A percentile compares a stretch with the other conserved stretches of the same genome.
These are phyloP conservation scores for Chelonus formosanus DNA, from an alignment of 2,888 invertebrate genomes.

Conservation along the genomic window DNA sequence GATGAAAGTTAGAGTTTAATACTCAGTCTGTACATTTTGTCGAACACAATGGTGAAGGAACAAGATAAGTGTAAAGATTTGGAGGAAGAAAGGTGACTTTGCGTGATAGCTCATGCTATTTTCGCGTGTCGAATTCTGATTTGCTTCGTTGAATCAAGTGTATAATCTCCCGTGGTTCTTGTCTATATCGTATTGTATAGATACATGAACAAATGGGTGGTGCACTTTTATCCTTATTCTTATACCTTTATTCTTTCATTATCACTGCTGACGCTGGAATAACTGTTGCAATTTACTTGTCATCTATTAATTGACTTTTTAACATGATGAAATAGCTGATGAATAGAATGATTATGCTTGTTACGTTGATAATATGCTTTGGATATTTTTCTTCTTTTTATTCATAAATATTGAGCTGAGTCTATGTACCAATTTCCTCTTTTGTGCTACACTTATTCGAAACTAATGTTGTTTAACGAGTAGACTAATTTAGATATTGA, in stretches of 20 bases:
- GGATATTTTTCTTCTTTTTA: neutral
- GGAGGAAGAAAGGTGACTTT: conserved; percentile 50
- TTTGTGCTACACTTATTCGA: no score
- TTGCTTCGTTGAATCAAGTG: conserved; percentile 64
- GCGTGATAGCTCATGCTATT: conserved; percentile 61
- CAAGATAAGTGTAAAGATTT: conserved; percentile 42
- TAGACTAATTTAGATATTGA: conserved; percentile 14
- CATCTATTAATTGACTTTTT: conserved; percentile 22
- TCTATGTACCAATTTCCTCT: no score
- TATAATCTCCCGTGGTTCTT: conserved; percentile 44
- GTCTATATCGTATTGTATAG: no score
- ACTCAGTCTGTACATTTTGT: no score
- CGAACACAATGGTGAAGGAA: conserved; percentile 12
- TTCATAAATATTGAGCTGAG: no score
- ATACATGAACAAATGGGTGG: conserved; percentile 35
- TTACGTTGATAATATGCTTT: neutral
- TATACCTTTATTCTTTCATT: conserved; percentile 40
- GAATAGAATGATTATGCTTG: conserved; percentile 8
- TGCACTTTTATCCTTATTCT: conserved; percentile 40
- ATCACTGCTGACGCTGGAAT: conserved; percentile 47
- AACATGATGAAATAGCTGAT: conserved; percentile 15
- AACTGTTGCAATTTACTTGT: conserved; percentile 35
- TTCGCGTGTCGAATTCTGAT: conserved; percentile 65
- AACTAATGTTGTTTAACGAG: conserved; percentile 9
- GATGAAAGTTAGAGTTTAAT: no score